Evolutionary conservation across 2,113 vertebrate genomes (phyloP).

Genomic region (Anoplopoma fimbria): DNA sequence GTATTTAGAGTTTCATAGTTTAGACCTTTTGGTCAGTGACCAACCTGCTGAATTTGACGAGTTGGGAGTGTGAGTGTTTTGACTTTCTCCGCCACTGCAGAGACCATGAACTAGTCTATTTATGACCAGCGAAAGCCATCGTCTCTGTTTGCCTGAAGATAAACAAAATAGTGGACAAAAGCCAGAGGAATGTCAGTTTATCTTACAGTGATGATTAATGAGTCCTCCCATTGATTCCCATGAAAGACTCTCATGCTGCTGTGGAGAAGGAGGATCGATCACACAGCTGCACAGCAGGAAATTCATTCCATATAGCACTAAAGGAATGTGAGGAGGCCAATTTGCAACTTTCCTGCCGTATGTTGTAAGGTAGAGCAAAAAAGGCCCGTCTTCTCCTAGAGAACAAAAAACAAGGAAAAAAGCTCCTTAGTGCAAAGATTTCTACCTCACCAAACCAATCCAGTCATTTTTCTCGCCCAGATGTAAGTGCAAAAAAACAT

Average conservation of each 20-base stretch:
- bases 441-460: neutral
- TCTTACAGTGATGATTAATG: conserved; percentile 36
- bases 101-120: neutral
- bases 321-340: neutral
- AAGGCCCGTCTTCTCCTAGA: neutral
- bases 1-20: too few relatives aligned
- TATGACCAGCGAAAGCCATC: too few relatives aligned
- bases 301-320: conserved; percentile 17
- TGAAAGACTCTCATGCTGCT: conserved; percentile 7
- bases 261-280: conserved; percentile 26
- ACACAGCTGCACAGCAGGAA: conserved; percentile 10
- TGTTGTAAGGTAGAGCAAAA: neutral
- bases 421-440: neutral
- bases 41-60: too few relatives aligned
- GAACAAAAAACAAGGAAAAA: too few relatives aligned
- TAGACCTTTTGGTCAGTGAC: too few relatives aligned
- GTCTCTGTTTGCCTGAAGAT: neutral
- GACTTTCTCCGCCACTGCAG: neutral
- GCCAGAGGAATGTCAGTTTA: conserved; percentile 5
- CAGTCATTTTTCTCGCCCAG: too few relatives aligned
- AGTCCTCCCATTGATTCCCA: conserved; percentile 23
- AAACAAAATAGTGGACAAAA: conserved; percentile 14
- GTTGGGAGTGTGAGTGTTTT: too few relatives aligned
- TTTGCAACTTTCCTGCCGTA: neutral
- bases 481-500: neutral